phyloP scores from a whole-genome alignment of 2,113 vertebrate genomes.

The Harpagus bidentatus region DNA sequence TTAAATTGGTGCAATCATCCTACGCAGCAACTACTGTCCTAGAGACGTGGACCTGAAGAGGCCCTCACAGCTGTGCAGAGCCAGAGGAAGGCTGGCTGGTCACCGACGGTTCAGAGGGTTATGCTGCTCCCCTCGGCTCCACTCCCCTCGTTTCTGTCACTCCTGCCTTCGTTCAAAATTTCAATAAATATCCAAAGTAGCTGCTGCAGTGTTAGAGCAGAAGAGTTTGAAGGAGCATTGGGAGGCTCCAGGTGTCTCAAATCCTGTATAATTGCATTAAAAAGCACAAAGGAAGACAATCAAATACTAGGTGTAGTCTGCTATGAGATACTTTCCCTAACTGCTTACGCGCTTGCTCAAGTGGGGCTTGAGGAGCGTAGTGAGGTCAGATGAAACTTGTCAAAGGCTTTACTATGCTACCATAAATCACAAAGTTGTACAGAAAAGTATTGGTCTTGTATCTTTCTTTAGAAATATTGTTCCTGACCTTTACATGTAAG shows the following conservation, averaged over 20 bases:
- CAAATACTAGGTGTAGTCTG: not conserved
- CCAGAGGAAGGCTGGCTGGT: not conserved
- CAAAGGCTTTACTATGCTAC: not conserved
- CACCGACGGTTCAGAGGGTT: rapidly evolving
- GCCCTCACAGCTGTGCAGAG: not conserved
- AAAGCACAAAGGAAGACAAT: not conserved
- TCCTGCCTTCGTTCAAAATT: not conserved
- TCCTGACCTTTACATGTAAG: not conserved
- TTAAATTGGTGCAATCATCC: not conserved
- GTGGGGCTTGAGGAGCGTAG: not conserved
- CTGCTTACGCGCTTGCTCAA: not conserved
- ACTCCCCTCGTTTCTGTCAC: not conserved
- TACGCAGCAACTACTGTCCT: not conserved
- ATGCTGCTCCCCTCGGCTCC: not conserved
- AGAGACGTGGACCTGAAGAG: no score
- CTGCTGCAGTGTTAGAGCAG: not conserved
- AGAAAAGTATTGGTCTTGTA: not conserved
- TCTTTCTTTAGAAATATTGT: not conserved
- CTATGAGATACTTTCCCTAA: not conserved
- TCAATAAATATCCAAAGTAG: not conserved
- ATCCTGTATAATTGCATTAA: not conserved
- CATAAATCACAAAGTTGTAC: not conserved
- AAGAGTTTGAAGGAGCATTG: not conserved
- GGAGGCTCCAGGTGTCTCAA: not conserved
- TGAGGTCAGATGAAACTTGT: not conserved